These are phyloP conservation scores for Drosophila picticornis DNA, from an alignment of 2,888 invertebrate species.

Conservation along the genomic window DNA sequence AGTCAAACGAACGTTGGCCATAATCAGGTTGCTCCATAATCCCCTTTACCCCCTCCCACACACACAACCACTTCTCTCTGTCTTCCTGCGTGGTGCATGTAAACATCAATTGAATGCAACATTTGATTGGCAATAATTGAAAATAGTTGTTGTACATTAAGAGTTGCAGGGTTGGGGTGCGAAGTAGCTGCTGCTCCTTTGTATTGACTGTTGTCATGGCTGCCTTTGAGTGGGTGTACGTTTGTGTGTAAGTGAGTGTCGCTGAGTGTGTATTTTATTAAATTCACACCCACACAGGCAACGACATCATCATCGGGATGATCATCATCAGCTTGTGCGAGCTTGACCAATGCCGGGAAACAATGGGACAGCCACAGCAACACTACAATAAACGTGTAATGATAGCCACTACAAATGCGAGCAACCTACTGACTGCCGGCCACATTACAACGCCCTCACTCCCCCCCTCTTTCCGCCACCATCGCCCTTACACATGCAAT, in stretches of 20 bases:
- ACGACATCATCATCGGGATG: slow-evolving; percentile 41
- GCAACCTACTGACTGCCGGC: slow-evolving; percentile 6
- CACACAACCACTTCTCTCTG: neutral
- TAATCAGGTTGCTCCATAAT: slow-evolving; percentile 66
- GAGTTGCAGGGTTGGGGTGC: slow-evolving; percentile 27
- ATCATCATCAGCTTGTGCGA: slow-evolving; percentile 54
- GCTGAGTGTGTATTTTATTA: slow-evolving; percentile 69
- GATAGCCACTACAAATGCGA: slow-evolving; percentile 70
- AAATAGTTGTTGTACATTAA: slow-evolving; percentile 82
- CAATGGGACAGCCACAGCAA: slow-evolving; percentile 46
- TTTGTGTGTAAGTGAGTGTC: slow-evolving; percentile 9
- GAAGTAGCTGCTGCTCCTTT: slow-evolving; percentile 28
- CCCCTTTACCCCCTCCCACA: neutral
- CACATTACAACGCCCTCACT: neutral
- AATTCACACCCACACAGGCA: slow-evolving; percentile 73
- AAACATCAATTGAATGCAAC: slow-evolving; percentile 83
- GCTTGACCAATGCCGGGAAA: slow-evolving; percentile 66
- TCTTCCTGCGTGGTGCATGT: slow-evolving; percentile 56
- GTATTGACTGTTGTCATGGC: slow-evolving; percentile 74
- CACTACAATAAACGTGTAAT: slow-evolving; percentile 76
- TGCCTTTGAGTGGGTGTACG: slow-evolving; percentile 51
- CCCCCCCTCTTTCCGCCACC: neutral
- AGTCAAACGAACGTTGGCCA: slow-evolving; percentile 55
- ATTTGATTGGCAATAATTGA: slow-evolving; percentile 85
- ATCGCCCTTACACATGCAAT: slow-evolving; percentile 64